Base-by-base conservation (phyloP, 2,888 invertebrate species). In the Cecidostiba fungosa region DNA sequence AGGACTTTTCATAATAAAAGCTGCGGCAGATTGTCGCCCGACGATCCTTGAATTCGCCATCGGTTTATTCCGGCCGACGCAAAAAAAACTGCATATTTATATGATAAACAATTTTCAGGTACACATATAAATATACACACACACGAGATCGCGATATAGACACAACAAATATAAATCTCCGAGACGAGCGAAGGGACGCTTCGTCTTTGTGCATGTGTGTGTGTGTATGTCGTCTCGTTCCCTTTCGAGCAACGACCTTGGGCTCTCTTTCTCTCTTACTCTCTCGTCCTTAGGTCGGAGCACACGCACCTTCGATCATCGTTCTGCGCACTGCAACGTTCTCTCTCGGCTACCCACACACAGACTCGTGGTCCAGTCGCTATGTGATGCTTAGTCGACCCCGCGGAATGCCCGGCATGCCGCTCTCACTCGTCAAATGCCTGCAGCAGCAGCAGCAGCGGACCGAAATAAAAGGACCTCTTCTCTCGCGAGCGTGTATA, bases 391-490 rank as follows among this genome's bases (percentile, higher is more conserved):
- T 59, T 54, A 66, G 70, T 43, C 59, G 50, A 83, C 89, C 90
- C 89, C 89, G 89, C 90, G 92, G 92, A 92, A 93, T 92, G 92
- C 89, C 88, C 90, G 92, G 92, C 92, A 92, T 91, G 91, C 91
- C 91, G 91, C 92, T 92, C 50, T 69, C 80, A 19, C 23, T 73
- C 92, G 91, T 93, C 92, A 92, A 92, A 92, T 91, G 91, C 91
- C 89, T 26, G 62, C 29, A 23, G 43, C 43, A 23, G 62, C 29
- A 23, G 43, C 43, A 23, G 39, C 29, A 16, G 10, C 29, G 29
- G 43, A 36, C 54, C 54, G 50, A 91, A 92, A 92, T 91, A 92
- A 92, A 92, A 92, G 91, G 91, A 91, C 90, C 90, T 88, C 85
- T 26, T 73, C 36, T 59, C 12, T 5, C 62, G 26, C 62, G n/a